Conservation (phyloP, 1,140 invertebrate genomes). For the Rhynchophorus ferrugineus region DNA sequence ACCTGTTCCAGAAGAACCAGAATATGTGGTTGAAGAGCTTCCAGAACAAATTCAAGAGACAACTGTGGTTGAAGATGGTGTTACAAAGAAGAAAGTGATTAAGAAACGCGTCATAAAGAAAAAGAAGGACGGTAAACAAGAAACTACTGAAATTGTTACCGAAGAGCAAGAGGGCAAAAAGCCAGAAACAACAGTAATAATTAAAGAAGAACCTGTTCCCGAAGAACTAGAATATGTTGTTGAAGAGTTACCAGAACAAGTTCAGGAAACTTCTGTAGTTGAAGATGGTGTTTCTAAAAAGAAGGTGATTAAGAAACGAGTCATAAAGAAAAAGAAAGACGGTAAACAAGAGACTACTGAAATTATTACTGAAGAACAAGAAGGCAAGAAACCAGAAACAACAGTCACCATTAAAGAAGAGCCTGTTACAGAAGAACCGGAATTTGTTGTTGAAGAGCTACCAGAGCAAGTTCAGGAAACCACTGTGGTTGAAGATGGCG, state of each 20-base stretch:
- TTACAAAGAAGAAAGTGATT: conserved; percentile 31
- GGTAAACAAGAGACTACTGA: conserved; percentile 36
- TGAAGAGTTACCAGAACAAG: conserved; percentile 39
- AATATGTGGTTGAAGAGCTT: conserved; percentile 35
- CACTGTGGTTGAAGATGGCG: conserved; percentile 28
- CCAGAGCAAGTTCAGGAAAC: conserved; percentile 29
- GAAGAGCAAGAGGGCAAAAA: conserved; percentile 41
- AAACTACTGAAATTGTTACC: conserved; percentile 44
- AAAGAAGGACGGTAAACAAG: conserved; percentile 40
- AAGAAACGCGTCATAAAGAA: conserved; percentile 41
- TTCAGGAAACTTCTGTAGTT: conserved; percentile 28
- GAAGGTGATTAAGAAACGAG: conserved; percentile 32
- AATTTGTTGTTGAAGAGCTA: conserved; percentile 34
- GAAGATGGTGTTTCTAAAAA: conserved; percentile 33
- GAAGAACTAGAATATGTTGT: conserved; percentile 24
- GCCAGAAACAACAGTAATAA: conserved; percentile 33
- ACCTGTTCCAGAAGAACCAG: conserved; percentile 10
- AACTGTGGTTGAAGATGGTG: conserved; percentile 26
- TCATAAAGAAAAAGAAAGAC: conserved; percentile 37
- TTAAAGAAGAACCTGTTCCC: conserved; percentile 38
- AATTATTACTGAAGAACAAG: conserved; percentile 37
- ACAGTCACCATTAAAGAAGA: conserved; percentile 37
- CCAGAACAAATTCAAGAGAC: conserved; percentile 39
- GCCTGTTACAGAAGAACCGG: conserved; percentile 23
- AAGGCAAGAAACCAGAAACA: conserved; percentile 39